Percentiles rank a stretch among this genome's conserved stretches.
Evolutionary conservation across 2,888 invertebrate genomes (phyloP).

Genomic region (Nemoura dubitans): DNA sequence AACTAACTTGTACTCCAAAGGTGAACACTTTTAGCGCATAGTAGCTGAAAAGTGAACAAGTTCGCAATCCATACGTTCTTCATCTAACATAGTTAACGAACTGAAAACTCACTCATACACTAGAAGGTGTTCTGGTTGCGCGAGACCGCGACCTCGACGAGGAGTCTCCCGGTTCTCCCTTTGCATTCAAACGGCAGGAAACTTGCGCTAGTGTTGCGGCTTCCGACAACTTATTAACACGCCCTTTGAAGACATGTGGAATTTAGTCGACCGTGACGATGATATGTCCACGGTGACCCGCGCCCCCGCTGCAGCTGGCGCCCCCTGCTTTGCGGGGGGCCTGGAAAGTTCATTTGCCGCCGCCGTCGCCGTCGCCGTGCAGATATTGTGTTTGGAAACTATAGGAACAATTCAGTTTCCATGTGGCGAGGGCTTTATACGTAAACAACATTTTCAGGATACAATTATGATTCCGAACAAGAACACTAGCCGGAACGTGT

Average conservation of each 20-base stretch:
- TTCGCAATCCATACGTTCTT: background rate
- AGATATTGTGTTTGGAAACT: background rate
- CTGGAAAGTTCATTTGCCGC: background rate
- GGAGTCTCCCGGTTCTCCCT: background rate
- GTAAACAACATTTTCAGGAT: conserved; percentile 2
- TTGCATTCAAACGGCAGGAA: background rate
- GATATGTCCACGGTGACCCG: background rate
- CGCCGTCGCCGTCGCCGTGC: background rate
- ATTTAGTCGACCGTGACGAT: background rate
- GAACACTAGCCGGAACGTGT: background rate
- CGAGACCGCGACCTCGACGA: background rate
- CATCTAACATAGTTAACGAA: background rate
- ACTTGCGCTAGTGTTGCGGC: background rate
- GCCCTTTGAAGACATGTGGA: background rate
- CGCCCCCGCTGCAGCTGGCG: background rate
- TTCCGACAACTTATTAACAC: background rate
- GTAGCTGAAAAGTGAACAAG: background rate
- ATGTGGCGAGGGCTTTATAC: background rate
- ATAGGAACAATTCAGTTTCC: background rate
- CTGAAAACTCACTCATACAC: background rate
- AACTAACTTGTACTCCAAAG: background rate
- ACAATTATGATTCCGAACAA: conserved; percentile 12
- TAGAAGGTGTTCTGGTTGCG: background rate
- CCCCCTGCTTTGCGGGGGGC: background rate
- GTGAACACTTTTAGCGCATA: background rate